Percentiles rank a stretch among this genome's conserved stretches.
phyloP scores from a whole-genome alignment of 2,888 invertebrate genomes.

The Pandemis heparana region DNA sequence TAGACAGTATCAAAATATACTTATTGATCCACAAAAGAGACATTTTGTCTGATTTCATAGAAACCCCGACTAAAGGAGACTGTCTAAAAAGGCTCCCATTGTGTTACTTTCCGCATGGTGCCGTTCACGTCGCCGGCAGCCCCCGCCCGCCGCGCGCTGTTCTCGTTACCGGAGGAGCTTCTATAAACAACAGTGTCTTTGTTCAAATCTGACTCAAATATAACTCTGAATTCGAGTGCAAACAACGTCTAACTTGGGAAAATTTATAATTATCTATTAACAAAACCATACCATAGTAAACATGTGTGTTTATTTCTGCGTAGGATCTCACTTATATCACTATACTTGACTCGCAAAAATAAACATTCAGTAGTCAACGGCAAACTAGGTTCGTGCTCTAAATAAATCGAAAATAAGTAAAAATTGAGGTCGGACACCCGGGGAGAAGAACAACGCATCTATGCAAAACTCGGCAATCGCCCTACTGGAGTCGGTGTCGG shows the following conservation, averaged over 20 bases:
- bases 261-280: slow-evolving; percentile 9
- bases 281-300: slow-evolving; percentile 74
- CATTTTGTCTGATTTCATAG: neutral
- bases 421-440: slow-evolving; percentile 45
- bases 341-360: neutral
- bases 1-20: neutral
- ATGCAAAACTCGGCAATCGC: slow-evolving; percentile 84
- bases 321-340: neutral
- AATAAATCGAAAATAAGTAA: neutral
- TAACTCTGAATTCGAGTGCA: neutral
- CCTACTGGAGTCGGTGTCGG: slow-evolving; percentile 78
- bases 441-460: slow-evolving; percentile 70
- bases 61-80: neutral
- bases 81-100: neutral
- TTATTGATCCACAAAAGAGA: neutral
- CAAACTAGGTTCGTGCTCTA: neutral
- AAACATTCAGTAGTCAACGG: neutral
- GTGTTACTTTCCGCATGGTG: neutral
- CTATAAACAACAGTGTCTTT: neutral
- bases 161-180: neutral
- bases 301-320: slow-evolving; percentile 44
- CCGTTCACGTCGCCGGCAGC: neutral
- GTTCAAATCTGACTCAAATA: neutral
- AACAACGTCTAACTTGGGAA: neutral
- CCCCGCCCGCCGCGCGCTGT: neutral